Evolutionary conservation across 2,113 vertebrate species (phyloP), one percentile per base, ranked within the genome.

Genomic region (Xiphias gladius): DNA sequence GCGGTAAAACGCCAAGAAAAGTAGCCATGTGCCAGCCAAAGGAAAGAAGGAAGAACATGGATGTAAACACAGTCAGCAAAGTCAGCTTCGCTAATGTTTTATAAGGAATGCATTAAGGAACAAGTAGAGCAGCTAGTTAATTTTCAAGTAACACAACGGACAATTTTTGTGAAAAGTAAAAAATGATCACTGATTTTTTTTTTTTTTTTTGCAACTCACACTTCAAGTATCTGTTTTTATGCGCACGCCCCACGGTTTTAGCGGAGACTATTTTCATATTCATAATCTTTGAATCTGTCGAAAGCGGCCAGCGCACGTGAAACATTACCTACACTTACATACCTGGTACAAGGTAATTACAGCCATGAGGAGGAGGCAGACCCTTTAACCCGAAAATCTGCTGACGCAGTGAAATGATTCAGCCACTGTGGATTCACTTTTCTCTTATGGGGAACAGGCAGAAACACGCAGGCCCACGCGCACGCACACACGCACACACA

Each of bases 321-420:
- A 88, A 89, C 85, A 90, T 81, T 76, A 50, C 71, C 86, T 57
- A 58, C 82, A 64, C 87, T 86, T 75, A 73, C 77, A 68, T 52
- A 58, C 80, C 39, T 50, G 63, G 12, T 64, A 82, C 84, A 78
- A 76, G 28, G 87, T 91, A 85, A 90, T 92, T 91, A 90, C 82
- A 84, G 83, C 70, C 62, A 37, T 58, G 79, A 88, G 88, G 58
- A 71, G 72, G 85, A 85, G 16, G 17, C 80, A 73, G 62, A 85
- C 84, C 87, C 80, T 71, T 89, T 61, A 88, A 57, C 89, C 81
- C 19, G 22, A 64, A 85, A 88, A 88, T 67, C 24, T 90, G 93
- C 87, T 90, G 89, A 89, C 65, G 72, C 76, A 20, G 59, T 6
- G 59, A 80, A 91, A 86, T 39, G 50, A 66, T 76, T 75, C 76